phyloP scores from a whole-genome alignment of 2,888 invertebrate genomes.

The Malacosoma neustria region DNA sequence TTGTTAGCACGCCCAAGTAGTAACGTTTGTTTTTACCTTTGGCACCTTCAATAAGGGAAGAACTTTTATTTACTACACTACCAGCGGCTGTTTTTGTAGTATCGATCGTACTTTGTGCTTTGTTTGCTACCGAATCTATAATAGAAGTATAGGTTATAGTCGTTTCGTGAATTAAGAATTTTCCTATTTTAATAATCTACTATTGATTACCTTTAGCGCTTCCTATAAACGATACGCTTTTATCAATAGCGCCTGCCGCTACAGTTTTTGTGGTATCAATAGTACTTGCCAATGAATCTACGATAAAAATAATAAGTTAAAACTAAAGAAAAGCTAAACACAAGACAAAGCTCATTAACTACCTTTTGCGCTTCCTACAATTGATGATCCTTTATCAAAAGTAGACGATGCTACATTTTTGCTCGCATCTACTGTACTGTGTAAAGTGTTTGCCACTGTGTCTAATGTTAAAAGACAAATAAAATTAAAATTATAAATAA shows the following conservation, averaged over 20 bases:
- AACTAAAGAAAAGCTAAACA: not conserved
- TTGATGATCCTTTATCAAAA: conserved; percentile 33
- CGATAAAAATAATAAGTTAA: conserved; percentile 9
- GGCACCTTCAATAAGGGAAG: conserved; percentile 30
- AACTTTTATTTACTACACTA: conserved; percentile 35
- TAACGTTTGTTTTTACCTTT: conserved; percentile 38
- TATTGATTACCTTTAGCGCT: conserved; percentile 34
- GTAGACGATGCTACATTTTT: conserved; percentile 35
- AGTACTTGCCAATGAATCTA: conserved; percentile 38
- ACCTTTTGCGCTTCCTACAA: conserved; percentile 33
- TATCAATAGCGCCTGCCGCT: conserved; percentile 29
- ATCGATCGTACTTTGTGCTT: conserved; percentile 36
- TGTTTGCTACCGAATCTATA: conserved; percentile 41
- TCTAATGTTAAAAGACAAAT: conserved; percentile 26
- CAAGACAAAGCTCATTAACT: not conserved
- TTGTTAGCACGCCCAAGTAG: no score
- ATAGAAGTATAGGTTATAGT: conserved; percentile 19
- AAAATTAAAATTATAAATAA: conserved; percentile 1
- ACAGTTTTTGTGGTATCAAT: conserved; percentile 39
- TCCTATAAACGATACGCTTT: conserved; percentile 32
- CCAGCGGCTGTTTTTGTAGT: conserved; percentile 37
- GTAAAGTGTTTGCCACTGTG: conserved; percentile 31
- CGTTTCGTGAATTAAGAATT: no score
- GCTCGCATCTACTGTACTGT: conserved; percentile 35
- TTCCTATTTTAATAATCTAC: not conserved